phyloP scores from a whole-genome alignment of 2,113 vertebrate genomes.

The Seriola quinqueradiata region DNA sequence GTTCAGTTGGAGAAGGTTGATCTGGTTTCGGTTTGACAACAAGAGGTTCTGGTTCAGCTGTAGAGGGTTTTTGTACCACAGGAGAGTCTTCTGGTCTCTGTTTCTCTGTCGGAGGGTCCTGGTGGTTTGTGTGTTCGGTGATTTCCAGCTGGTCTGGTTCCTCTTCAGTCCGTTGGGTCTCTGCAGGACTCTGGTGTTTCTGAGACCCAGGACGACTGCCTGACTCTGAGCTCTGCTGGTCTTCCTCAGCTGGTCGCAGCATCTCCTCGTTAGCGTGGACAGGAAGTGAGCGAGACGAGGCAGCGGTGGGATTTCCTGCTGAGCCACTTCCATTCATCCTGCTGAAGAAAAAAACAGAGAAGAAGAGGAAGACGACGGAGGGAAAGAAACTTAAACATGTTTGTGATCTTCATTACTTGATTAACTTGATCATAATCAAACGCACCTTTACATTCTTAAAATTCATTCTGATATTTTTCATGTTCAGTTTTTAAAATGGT shows the following conservation, averaged over 20 bases:
- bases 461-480: too few species aligned
- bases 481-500: too few species aligned
- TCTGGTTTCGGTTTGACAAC: neutral
- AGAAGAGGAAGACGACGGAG: neutral
- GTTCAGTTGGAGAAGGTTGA: neutral
- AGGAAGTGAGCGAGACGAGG: constrained; percentile 62
- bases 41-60: neutral
- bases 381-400: too few species aligned
- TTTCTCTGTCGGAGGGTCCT: neutral
- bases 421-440: too few species aligned
- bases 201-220: neutral
- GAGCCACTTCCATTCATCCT: constrained; percentile 67
- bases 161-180: neutral
- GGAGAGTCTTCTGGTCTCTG: neutral
- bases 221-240: neutral
- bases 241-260: neutral
- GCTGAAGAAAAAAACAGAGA: constrained; percentile 36
- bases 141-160: neutral
- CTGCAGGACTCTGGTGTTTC: neutral
- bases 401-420: too few species aligned
- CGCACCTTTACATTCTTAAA: too few species aligned
- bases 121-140: neutral
- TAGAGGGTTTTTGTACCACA: neutral
- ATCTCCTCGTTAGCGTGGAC: neutral
- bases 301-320: constrained; percentile 69